Base-by-base conservation (phyloP, 2,888 invertebrate genomes). In the Platypus cylindrus region DNA sequence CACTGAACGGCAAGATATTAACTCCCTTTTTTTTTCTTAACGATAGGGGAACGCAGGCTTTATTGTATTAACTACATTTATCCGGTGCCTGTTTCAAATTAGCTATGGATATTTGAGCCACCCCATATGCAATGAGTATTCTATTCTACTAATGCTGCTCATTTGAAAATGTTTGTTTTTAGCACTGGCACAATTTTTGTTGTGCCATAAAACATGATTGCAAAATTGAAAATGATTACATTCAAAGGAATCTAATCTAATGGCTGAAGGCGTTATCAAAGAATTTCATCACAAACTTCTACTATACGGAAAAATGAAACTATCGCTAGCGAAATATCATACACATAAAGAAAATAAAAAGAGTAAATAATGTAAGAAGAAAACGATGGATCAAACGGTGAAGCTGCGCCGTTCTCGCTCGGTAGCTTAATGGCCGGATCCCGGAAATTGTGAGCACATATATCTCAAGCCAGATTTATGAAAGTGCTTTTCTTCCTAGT, bases 391-490 rank as follows among this genome's bases (percentile, higher is more conserved):
- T 54, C 53, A 49, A 54, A 53, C 55, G 50, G 51, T 38, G 43
- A 40, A 43, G 43, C 54, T 53, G 53, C 51, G 51, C 47, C 46
- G 48, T 48, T 50, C 51, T 49, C 52, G 50, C 58, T 50, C 53
- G 56, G 58, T 55, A 60, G 59, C 62, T 62, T 80, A 80, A 80
- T 79, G 80, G 80, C 78, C 79, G 79, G 78, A 78, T 79, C 79
- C 79, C 76, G 80, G 80, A 80, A 80, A 80, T 80, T 80, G 79
- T 79, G 79, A 78, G 76, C 79, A 77, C 79, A 79, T 80, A 80
- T 80, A 81, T 81, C 79, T 80, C 75, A 71, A 70, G 71, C 78
- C 79, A 80, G 81, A 81, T 81, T 81, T 81, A 81, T 81, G 80
- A 81, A 81, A 81, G 78, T 78, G 78, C 79, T 62, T 63, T 63